Evolutionary conservation across 2,888 invertebrate species (phyloP), one percentile per base, ranked within the genome.

Genomic region (Drosophila kambysellisi): DNA sequence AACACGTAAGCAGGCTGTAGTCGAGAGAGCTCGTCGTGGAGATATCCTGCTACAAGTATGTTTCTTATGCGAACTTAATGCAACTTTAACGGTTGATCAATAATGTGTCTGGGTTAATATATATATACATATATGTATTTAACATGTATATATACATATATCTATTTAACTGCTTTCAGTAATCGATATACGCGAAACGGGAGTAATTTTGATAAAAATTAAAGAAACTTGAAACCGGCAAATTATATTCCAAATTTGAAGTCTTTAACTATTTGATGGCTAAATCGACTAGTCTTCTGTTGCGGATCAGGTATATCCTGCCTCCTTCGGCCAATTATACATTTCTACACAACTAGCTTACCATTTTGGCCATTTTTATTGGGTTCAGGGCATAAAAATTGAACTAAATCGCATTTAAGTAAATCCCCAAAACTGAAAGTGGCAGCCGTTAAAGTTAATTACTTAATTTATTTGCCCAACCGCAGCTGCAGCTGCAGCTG

Each of bases 391-490:
- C 74, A 67, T 70, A 51, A 61, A 76, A 64, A 67, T 72, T 46
- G 8, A 46, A 25, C 46, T 46, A 56, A 56, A 56, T 56, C 25
- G 46, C 60, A 72, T 61, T 67, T 62, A 63, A 59, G 51, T 50
- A 56, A 74, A 78, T 61, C 52, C 43, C 32, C 17, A 48, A 77
- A 61, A 57, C 74, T 57, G 78, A 70, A 46, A 74, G 56, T 17
- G 37, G 25, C 58, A 68, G 70, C 68, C 74, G 70, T 80, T 80
- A 82, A 82, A 82, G 80, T 80, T 81, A 81, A 81, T 82, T 81
- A 82, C 77, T 82, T 80, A 82, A 81, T 82, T 81, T 80, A 82
- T 81, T 80, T 72, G 61, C n/a, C 63, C 65, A 64, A 74, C 80
- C 69, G 53, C 78, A 78, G 52, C 76, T 72, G 73, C 70, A 66